Evolutionary conservation across 2,888 invertebrate species (phyloP).

Genomic region (Rhagonycha fulva): DNA sequence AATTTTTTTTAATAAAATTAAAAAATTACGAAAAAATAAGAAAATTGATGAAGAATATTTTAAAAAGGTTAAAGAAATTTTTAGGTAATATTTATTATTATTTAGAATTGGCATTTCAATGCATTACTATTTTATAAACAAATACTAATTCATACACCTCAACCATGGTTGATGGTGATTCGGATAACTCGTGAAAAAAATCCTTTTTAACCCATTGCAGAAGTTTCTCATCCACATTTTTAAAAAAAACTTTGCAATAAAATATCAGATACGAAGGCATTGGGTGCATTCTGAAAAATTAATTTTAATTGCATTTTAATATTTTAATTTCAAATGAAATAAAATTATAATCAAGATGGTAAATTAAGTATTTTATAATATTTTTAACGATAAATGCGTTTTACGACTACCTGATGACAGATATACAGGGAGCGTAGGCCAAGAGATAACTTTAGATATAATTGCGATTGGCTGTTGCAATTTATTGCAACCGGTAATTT

Average conservation of each 20-base stretch:
- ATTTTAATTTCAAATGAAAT: not conserved
- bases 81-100: no score
- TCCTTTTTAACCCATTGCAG: no score
- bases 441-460: conserved; percentile 30
- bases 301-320: not conserved
- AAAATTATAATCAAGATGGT: not conserved
- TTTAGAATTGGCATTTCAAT: no score
- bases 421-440: conserved; percentile 37
- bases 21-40: no score
- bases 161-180: no score
- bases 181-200: no score
- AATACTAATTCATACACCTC: no score
- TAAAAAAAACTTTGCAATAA: not conserved
- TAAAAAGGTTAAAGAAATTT: no score
- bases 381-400: conserved; percentile 16
- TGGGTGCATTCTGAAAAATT: not conserved
- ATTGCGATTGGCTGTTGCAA: conserved; percentile 38
- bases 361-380: conserved; percentile 1
- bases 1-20: no score
- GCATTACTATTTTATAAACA: no score
- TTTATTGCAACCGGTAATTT: conserved; percentile 44
- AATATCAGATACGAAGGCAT: not conserved
- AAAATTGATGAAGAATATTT: no score
- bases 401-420: conserved; percentile 34
- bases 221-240: no score